These are phyloP conservation scores for Caradrina kadenii DNA, from an alignment of 2,888 invertebrate species.

Conservation along the genomic window DNA sequence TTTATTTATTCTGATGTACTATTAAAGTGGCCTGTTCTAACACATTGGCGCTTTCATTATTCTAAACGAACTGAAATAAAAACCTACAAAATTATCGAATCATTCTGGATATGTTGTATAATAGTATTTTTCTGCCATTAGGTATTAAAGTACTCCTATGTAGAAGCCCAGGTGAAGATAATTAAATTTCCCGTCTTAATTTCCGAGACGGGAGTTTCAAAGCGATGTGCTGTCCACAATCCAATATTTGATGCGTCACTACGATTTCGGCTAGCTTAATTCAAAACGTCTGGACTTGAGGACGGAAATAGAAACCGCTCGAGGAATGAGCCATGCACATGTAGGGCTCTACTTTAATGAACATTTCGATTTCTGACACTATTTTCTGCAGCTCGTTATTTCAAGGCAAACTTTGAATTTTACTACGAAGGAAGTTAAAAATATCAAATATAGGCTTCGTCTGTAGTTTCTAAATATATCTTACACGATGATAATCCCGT, in stretches of 20 bases:
- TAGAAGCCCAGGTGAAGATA: no score
- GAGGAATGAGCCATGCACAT: neutral
- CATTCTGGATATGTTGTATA: no score
- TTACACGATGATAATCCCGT: constrained; percentile 18
- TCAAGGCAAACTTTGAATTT: constrained; percentile 9
- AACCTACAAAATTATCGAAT: no score
- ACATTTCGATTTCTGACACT: neutral
- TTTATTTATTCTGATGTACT: no score
- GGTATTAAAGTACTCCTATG: neutral
- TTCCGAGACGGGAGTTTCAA: no score
- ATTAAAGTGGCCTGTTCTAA: no score
- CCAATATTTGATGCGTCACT: neutral
- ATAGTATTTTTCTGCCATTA: neutral
- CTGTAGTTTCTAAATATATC: constrained; percentile 40
- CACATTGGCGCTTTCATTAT: neutral
- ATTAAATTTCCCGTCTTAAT: no score
- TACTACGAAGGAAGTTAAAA: constrained; percentile 34
- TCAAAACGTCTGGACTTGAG: neutral
- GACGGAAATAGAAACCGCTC: constrained; percentile 13
- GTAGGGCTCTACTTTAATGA: constrained; percentile 1
- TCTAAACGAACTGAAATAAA: neutral
- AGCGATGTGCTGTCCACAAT: neutral
- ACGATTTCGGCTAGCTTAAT: neutral
- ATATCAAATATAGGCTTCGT: constrained; percentile 33
- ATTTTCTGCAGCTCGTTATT: constrained; percentile 12